Percentiles rank a stretch among this genome's conserved stretches.
Conservation (phyloP, 2,797 vertebrate genomes). For the Buphagus erythrorhynchus region DNA sequence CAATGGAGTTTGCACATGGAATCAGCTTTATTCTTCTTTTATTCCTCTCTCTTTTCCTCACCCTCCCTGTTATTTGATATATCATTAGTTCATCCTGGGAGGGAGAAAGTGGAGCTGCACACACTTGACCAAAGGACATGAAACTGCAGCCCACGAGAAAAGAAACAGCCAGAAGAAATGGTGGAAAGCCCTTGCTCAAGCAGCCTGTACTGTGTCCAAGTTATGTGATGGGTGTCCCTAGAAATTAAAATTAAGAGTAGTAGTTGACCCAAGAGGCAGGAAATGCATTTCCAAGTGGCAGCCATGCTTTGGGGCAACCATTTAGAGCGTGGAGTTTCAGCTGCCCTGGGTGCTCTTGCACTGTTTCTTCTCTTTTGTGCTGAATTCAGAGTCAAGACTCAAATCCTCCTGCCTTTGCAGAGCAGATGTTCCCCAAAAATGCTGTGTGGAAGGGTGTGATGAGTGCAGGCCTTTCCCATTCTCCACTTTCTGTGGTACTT, state of each 20-base stretch:
- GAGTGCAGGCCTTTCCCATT: not conserved
- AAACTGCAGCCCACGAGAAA: not conserved
- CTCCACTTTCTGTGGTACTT: not conserved
- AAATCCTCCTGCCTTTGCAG: not conserved
- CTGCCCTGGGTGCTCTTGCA: not conserved
- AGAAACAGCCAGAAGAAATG: not conserved
- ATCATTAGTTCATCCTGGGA: not conserved
- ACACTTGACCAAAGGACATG: not conserved
- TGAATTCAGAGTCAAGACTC: not conserved
- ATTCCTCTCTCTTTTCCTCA: not conserved
- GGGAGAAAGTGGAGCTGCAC: not conserved
- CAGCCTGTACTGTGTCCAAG: fast-evolving
- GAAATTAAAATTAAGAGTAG: not conserved
- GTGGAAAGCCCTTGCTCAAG: not conserved
- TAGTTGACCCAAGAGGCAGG: not conserved
- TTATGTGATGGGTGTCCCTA: not conserved
- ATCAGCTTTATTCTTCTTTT: not conserved
- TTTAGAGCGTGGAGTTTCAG: not conserved
- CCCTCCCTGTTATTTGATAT: not conserved
- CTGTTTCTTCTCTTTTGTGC: not conserved
- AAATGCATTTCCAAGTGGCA: not conserved
- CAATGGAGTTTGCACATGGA: not conserved
- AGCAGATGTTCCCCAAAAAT: not conserved
- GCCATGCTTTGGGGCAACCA: not conserved
- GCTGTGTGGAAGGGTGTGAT: not conserved